A percentile compares a stretch with the other conserved stretches of the same genome.
These are phyloP conservation scores for Limosa lapponica DNA, from an alignment of 2,797 vertebrate genomes.

Conservation along the genomic window DNA sequence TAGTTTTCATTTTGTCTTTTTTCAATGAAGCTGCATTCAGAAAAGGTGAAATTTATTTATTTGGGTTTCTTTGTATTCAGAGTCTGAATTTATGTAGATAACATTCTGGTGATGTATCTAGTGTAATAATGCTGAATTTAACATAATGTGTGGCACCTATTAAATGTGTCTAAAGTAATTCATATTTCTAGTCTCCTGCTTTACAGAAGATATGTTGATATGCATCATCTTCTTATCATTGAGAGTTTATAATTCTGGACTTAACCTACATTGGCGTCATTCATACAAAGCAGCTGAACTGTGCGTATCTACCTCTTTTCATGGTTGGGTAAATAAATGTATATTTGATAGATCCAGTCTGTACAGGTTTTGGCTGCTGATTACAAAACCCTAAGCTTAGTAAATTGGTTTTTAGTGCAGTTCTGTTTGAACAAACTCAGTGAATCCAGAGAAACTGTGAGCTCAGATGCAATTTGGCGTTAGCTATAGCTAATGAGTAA, in stretches of 20 bases:
- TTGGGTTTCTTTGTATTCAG: not conserved
- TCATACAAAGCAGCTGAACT: not conserved
- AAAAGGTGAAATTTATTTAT: not conserved
- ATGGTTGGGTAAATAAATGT: not conserved
- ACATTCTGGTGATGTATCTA: not conserved
- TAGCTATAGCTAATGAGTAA: fast-evolving
- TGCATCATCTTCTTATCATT: not conserved
- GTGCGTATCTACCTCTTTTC: not conserved
- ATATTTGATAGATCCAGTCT: not conserved
- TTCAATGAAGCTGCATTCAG: not conserved
- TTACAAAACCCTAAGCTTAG: not conserved
- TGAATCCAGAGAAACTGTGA: not conserved
- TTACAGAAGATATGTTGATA: not conserved
- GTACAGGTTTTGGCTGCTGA: not conserved
- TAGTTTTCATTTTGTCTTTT: not conserved
- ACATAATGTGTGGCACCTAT: not conserved
- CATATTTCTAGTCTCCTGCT: not conserved
- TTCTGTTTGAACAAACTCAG: not conserved
- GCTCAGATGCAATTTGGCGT: not conserved
- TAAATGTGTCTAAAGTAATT: not conserved
- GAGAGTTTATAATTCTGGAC: not conserved
- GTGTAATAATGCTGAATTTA: not conserved
- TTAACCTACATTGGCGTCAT: not conserved
- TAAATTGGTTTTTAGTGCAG: not conserved
- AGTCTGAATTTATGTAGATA: not conserved